Conservation (phyloP, 1,140 invertebrate species). For the Frieseomelitta varia region DNA sequence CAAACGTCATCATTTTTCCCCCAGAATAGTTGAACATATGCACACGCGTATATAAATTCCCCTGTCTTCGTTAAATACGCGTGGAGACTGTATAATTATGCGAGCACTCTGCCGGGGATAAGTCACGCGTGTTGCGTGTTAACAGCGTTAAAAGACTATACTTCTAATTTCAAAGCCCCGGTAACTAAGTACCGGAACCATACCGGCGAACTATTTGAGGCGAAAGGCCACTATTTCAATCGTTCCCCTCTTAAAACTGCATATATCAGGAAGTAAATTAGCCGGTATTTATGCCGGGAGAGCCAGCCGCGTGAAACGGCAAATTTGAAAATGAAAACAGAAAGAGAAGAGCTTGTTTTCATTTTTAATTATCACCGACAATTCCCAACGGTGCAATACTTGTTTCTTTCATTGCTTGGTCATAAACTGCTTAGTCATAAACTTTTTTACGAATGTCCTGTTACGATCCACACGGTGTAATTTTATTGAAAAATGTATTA, state of each 20-base stretch:
- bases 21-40: not conserved
- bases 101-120: not conserved
- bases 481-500: not conserved
- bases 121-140: constrained; percentile 10
- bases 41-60: constrained; percentile 10
- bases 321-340: not conserved
- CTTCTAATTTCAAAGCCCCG: constrained; percentile 23
- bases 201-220: not conserved
- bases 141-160: constrained; percentile 26
- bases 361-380: no score
- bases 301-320: not conserved
- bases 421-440: not conserved
- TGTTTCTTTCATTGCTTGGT: not conserved
- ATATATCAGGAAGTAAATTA: not conserved
- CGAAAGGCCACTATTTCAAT: constrained; percentile 5
- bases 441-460: not conserved
- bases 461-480: not conserved
- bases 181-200: constrained; percentile 23
- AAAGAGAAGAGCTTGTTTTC: no score
- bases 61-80: constrained; percentile 10
- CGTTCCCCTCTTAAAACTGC: not conserved
- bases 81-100: constrained; percentile 15
- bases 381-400: not conserved
- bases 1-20: not conserved
- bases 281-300: not conserved